These are phyloP conservation scores for Stenichneumon culpator DNA, from an alignment of 2,888 invertebrate species.

Conservation along the genomic window DNA sequence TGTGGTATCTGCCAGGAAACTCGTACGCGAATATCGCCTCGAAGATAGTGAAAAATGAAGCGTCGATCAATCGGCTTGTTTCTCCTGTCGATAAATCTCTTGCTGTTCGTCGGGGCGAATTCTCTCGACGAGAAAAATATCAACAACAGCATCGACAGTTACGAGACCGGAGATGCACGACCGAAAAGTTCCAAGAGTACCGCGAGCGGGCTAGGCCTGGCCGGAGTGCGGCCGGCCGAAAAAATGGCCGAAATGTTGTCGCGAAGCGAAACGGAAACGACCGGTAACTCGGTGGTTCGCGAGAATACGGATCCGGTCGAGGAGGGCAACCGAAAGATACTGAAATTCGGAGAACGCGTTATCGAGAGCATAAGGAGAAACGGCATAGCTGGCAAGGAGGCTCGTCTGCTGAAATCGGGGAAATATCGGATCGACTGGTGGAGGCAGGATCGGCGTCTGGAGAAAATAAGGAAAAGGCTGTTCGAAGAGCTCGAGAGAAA, in stretches of 20 bases:
- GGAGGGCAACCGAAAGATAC: slow-evolving; percentile 43
- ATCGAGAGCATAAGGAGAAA: slow-evolving; percentile 48
- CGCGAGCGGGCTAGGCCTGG: background rate
- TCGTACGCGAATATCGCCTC: background rate
- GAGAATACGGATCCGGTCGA: slow-evolving; percentile 52
- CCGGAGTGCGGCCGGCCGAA: background rate
- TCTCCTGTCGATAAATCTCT: background rate
- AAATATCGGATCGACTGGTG: slow-evolving; percentile 60
- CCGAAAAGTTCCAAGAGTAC: background rate
- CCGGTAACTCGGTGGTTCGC: slow-evolving; percentile 15
- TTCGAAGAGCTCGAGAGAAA: slow-evolving; percentile 46
- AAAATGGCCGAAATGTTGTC: slow-evolving; percentile 51
- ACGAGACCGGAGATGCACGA: background rate
- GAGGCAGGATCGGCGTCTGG: slow-evolving; percentile 56
- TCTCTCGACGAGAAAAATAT: background rate
- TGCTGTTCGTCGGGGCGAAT: background rate
- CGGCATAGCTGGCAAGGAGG: slow-evolving; percentile 24
- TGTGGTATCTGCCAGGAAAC: slow-evolving; percentile 40
- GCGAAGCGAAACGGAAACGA: slow-evolving; percentile 22
- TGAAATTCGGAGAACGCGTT: slow-evolving; percentile 48
- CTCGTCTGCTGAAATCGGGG: slow-evolving; percentile 26
- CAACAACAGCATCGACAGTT: background rate
- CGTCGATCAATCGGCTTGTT: slow-evolving; percentile 4
- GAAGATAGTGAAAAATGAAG: slow-evolving; percentile 30
- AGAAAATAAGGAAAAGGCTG: slow-evolving; percentile 46